Evolutionary conservation across 2,888 invertebrate species (phyloP).

Genomic region (Sipha maydis): DNA sequence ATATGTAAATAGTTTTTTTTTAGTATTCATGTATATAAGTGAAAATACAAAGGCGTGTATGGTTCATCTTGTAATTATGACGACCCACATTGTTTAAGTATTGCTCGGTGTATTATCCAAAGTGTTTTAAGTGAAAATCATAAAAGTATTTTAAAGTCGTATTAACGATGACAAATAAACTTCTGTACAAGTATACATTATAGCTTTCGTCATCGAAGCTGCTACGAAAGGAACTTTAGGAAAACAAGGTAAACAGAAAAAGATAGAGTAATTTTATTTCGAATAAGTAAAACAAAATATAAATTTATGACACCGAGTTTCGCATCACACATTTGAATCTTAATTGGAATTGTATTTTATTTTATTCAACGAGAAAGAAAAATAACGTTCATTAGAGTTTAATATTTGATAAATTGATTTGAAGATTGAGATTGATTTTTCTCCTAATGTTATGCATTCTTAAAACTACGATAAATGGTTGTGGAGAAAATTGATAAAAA

Average conservation of each 20-base stretch:
- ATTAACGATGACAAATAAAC: constrained; percentile 13
- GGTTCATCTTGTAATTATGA: background rate
- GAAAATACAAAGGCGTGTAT: no score
- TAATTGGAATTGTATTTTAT: constrained; percentile 16
- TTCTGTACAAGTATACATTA: background rate
- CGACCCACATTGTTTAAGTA: background rate
- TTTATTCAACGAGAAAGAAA: background rate
- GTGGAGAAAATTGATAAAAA: no score
- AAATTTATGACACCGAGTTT: background rate
- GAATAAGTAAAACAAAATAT: constrained; percentile 4
- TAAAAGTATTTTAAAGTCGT: background rate
- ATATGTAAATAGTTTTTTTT: no score
- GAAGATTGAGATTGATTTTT: background rate
- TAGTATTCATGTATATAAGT: no score
- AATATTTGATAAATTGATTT: background rate
- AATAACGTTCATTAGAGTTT: background rate
- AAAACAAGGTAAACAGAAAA: background rate
- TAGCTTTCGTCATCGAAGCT: background rate
- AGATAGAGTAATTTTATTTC: background rate
- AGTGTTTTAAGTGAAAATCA: constrained; percentile 20
- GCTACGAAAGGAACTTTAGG: background rate
- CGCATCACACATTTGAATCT: background rate
- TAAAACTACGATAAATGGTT: no score
- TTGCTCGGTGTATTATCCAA: background rate
- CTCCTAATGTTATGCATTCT: background rate